phyloP scores from a whole-genome alignment of 92 coral and sea anemone species.

The Parazoanthus swiftii region DNA sequence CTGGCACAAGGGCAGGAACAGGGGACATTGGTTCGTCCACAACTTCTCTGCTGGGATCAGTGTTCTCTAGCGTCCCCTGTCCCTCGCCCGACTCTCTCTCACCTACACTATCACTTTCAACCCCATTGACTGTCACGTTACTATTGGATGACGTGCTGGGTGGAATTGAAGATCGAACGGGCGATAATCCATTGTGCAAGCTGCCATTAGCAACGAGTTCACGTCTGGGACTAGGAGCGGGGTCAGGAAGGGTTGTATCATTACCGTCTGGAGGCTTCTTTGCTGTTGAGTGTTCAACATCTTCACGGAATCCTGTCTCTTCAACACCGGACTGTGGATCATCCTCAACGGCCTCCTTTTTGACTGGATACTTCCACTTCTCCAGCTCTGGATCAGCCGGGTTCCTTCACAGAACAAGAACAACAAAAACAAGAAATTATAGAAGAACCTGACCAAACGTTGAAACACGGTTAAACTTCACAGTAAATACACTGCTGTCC shows the following conservation, averaged over 20 bases:
- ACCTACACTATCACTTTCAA: background rate
- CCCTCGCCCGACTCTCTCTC: background rate
- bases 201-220: conserved; percentile 4
- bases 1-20: conserved; percentile 39
- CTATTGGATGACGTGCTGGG: background rate
- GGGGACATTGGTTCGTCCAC: conserved; percentile 43
- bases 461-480: no score
- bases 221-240: background rate
- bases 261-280: background rate
- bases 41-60: background rate
- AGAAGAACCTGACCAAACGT: no score
- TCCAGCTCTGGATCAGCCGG: conserved; percentile 16
- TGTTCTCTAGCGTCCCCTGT: background rate
- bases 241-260: background rate
- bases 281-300: background rate
- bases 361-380: conserved; percentile 16
- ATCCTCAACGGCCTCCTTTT: background rate
- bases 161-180: background rate
- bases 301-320: background rate
- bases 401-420: background rate
- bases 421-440: background rate
- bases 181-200: conserved; percentile 28
- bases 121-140: conserved; percentile 16
- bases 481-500: no score
- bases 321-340: background rate